phyloP scores from a whole-genome alignment of 64 coral and sea anemone genomes.

The Hydrozoanthus tunicans region DNA sequence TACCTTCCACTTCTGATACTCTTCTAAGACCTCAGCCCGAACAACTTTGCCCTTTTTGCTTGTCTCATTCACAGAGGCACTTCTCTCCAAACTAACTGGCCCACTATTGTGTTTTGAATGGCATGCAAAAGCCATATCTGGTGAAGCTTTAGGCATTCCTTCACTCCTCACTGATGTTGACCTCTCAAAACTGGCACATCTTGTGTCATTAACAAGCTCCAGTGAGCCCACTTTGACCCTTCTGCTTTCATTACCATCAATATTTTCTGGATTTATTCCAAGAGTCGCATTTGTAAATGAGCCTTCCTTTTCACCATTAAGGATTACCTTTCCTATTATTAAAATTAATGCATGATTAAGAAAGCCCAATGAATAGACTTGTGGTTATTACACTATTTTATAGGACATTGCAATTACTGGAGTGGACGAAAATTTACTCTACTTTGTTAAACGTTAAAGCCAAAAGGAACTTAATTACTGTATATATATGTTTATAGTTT shows the following conservation, averaged over 20 bases:
- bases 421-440: too few relatives aligned
- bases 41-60: conserved; percentile 4
- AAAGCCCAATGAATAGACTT: not conserved
- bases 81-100: conserved; percentile 19
- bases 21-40: conserved; percentile 49
- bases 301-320: conserved; percentile 29
- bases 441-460: too few relatives aligned
- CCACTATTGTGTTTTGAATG: conserved; percentile 52
- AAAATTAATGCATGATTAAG: not conserved
- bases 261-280: not conserved
- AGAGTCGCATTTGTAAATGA: not conserved
- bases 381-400: too few relatives aligned
- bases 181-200: conserved; percentile 49
- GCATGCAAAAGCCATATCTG: conserved; percentile 3
- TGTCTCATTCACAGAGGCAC: conserved; percentile 31
- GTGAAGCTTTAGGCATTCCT: not conserved
- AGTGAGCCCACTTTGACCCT: not conserved
- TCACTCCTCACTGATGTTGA: conserved; percentile 56
- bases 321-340: conserved; percentile 15
- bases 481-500: too few relatives aligned
- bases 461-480: too few relatives aligned
- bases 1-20: conserved; percentile 90
- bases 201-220: not conserved
- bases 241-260: not conserved
- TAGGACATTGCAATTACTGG: too few relatives aligned